Conservation (phyloP, 2,797 vertebrate species). For the Acridotheres tristis region DNA sequence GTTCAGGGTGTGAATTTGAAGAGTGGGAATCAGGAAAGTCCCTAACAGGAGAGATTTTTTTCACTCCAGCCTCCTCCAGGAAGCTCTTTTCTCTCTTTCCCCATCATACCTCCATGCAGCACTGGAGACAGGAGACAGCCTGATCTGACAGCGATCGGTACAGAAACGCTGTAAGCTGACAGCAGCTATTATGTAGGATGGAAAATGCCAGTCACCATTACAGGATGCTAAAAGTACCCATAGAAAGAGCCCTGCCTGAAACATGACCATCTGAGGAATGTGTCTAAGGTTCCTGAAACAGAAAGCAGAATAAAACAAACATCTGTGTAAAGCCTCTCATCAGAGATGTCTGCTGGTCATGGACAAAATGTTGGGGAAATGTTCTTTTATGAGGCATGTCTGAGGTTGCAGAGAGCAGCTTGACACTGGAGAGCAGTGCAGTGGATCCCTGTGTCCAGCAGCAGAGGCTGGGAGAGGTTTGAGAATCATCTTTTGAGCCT, state of each 20-base stretch:
- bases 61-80: neutral
- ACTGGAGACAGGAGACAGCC: neutral
- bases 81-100: neutral
- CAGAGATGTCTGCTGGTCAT: neutral
- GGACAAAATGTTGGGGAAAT: neutral
- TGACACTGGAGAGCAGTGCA: neutral
- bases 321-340: rapidly evolving
- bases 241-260: neutral
- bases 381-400: neutral
- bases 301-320: neutral
- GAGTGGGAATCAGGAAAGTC: neutral
- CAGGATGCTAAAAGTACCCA: neutral
- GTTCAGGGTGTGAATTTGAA: neutral
- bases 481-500: neutral
- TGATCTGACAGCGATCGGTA: rapidly evolving
- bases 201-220: neutral
- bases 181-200: neutral
- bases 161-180: neutral
- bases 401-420: neutral
- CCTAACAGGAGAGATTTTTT: neutral
- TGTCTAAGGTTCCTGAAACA: neutral
- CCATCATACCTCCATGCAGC: rapidly evolving
- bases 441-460: neutral
- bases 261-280: neutral
- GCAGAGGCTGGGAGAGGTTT: neutral